These are phyloP conservation scores for Scyliorhinus canicula DNA, from an alignment of 2,797 vertebrate genomes.

Conservation along the genomic window DNA sequence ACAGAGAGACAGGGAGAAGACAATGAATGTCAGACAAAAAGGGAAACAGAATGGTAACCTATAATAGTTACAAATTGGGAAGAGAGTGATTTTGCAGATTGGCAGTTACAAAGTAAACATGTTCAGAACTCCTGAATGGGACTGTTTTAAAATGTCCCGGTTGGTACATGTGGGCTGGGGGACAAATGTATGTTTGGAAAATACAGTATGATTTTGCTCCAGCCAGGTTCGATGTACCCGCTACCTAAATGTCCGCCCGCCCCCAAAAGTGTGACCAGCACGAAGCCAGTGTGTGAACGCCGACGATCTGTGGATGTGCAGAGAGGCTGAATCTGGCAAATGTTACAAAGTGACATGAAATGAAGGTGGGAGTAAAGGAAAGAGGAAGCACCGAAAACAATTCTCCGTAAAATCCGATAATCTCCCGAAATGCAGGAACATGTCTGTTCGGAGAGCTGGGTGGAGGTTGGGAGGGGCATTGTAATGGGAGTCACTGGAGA, in stretches of 20 bases:
- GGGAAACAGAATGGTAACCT: not conserved
- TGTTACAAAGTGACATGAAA: not conserved
- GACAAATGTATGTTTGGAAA: not conserved
- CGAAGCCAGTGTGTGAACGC: not conserved
- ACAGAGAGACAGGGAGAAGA: not conserved
- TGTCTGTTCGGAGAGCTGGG: not conserved
- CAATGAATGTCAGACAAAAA: not conserved
- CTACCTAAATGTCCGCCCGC: not conserved
- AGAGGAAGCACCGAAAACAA: not conserved
- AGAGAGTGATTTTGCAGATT: too few relatives aligned
- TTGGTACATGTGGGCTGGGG: not conserved
- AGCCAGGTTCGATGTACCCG: not conserved
- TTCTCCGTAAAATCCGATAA: not conserved
- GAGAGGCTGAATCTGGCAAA: not conserved
- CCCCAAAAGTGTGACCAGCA: too few relatives aligned
- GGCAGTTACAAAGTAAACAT: not conserved
- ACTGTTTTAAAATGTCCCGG: not conserved
- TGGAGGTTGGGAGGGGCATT: not conserved
- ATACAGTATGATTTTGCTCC: not conserved
- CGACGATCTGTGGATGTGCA: not conserved
- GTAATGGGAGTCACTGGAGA: not conserved
- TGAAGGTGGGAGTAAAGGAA: too few relatives aligned
- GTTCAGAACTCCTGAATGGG: not conserved
- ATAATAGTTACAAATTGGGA: not conserved
- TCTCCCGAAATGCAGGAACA: not conserved